Evolutionary conservation across 2,797 vertebrate species (phyloP).

Genomic region (Poeciliopsis paucimaculata): DNA sequence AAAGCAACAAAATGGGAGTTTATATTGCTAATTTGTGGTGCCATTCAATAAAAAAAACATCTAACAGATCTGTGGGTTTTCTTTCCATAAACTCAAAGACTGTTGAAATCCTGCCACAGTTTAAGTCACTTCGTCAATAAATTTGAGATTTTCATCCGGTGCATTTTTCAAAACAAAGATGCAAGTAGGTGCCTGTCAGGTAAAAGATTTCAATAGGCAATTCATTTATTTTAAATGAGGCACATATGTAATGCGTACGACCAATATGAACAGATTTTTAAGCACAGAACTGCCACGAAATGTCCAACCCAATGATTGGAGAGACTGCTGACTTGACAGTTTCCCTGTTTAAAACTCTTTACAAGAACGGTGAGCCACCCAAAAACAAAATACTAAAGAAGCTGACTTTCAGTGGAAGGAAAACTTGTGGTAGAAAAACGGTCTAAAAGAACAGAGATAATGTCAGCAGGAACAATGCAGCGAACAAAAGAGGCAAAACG

Average conservation of each 20-base stretch:
- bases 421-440: background rate
- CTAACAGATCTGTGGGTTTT: conserved; percentile 26
- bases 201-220: too few species aligned
- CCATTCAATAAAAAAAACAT: conserved; percentile 14
- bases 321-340: conserved; percentile 1
- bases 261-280: background rate
- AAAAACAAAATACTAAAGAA: background rate
- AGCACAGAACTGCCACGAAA: background rate
- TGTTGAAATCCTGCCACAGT: conserved; percentile 10
- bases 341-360: background rate
- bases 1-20: conserved; percentile 6
- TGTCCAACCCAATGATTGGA: background rate
- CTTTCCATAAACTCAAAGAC: conserved; percentile 15
- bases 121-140: background rate
- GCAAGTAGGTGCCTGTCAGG: background rate
- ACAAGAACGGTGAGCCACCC: background rate
- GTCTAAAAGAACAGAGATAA: background rate
- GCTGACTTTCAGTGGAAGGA: background rate
- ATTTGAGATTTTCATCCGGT: background rate
- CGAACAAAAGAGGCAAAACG: background rate
- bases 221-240: background rate
- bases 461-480: background rate
- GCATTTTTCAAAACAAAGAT: background rate
- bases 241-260: background rate
- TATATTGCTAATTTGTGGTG: conserved; percentile 28